Evolutionary conservation across 2,113 vertebrate genomes (phyloP).

Genomic region (Elephantulus edwardii): DNA sequence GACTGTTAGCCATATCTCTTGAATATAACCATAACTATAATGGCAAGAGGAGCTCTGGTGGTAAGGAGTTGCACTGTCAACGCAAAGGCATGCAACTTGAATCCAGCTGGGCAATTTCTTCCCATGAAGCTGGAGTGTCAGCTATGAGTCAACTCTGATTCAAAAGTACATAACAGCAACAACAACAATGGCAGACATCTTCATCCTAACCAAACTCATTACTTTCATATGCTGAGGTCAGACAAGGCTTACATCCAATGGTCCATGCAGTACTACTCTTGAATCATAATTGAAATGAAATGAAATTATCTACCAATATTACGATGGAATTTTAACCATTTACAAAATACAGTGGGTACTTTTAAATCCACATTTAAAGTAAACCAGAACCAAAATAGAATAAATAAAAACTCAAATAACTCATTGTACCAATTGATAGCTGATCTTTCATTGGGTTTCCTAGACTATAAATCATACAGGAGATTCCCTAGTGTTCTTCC

Average conservation of each 20-base stretch:
- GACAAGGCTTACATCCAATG: neutral
- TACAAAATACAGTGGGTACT: neutral
- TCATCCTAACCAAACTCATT: neutral
- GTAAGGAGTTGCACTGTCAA: no score
- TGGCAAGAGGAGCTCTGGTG: neutral
- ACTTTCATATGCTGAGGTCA: neutral
- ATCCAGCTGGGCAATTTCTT: no score
- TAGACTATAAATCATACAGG: no score
- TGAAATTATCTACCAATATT: conserved; percentile 2
- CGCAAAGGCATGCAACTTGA: no score
- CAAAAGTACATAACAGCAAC: no score
- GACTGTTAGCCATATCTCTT: neutral
- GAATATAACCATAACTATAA: neutral
- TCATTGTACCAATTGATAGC: no score
- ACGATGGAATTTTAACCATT: neutral
- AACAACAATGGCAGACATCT: neutral
- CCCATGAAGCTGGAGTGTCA: no score
- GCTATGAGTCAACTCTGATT: no score
- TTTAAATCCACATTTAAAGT: neutral
- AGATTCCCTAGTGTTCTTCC: no score
- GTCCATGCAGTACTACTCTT: neutral
- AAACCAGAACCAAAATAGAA: neutral
- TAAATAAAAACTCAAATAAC: no score
- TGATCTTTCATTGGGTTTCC: no score
- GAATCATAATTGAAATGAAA: neutral